Conservation (phyloP, 2,113 vertebrate species). For the Haliaeetus leucogaster region DNA sequence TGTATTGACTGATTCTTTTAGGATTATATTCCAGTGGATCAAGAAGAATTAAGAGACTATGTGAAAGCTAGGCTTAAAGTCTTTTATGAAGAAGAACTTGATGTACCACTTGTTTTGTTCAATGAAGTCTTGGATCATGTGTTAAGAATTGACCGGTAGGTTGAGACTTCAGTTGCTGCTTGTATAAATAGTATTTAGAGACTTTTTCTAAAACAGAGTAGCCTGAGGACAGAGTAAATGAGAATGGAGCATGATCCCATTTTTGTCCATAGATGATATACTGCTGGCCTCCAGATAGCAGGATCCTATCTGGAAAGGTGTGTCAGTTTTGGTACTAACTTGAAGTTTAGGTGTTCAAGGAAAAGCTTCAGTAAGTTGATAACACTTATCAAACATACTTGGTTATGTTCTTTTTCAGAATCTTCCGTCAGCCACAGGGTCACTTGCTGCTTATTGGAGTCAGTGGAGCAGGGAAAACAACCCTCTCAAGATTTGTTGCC, state of each 20-base stretch:
- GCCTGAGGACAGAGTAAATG: neutral
- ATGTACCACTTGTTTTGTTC: slow-evolving; percentile 95
- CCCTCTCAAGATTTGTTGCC: slow-evolving; percentile 94
- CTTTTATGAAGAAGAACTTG: slow-evolving; percentile 97
- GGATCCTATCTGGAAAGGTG: neutral
- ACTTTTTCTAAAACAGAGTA: neutral
- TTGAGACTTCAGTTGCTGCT: neutral
- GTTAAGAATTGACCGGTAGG: slow-evolving; percentile 92
- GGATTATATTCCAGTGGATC: slow-evolving; percentile 98
- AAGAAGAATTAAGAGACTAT: slow-evolving; percentile 95
- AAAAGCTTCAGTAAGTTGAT: neutral
- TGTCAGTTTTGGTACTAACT: neutral
- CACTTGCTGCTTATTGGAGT: slow-evolving; percentile 96
- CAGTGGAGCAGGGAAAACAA: slow-evolving; percentile 96
- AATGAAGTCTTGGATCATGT: slow-evolving; percentile 98
- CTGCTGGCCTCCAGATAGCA: neutral
- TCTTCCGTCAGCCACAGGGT: slow-evolving; percentile 98
- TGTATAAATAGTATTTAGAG: neutral
- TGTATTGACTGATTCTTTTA: slow-evolving; percentile 41
- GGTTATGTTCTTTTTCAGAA: slow-evolving; percentile 67
- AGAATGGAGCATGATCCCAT: neutral
- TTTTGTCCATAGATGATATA: neutral
- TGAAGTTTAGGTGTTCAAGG: neutral
- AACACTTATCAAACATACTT: neutral
- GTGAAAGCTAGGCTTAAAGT: slow-evolving; percentile 98